Percentiles rank a stretch among this genome's conserved stretches.
Conservation (phyloP, 2,797 vertebrate species). For the Orientallactaga sibirica region DNA sequence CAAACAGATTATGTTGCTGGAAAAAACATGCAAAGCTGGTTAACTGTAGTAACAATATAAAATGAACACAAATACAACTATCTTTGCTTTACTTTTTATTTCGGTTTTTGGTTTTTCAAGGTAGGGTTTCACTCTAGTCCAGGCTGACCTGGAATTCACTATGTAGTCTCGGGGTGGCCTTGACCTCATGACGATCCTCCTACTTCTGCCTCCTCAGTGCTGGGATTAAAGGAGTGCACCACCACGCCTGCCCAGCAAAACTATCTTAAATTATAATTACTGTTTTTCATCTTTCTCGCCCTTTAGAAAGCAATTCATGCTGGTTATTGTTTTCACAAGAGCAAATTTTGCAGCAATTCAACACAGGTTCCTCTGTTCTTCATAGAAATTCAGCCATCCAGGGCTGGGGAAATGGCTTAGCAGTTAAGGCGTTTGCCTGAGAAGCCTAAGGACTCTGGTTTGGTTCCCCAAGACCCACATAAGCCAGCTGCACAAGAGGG, state of each 20-base stretch:
- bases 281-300: background rate
- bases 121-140: too few relatives aligned
- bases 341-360: background rate
- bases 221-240: too few relatives aligned
- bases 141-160: too few relatives aligned
- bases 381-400: background rate
- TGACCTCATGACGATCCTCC: too few relatives aligned
- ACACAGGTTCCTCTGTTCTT: background rate
- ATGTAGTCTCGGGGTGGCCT: too few relatives aligned
- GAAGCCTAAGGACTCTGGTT: too few relatives aligned
- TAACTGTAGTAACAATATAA: constrained; percentile 23
- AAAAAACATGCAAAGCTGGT: constrained; percentile 36
- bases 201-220: too few relatives aligned
- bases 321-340: background rate
- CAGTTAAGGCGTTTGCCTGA: too few relatives aligned
- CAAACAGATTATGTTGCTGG: background rate
- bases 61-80: constrained; percentile 49
- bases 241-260: background rate
- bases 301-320: background rate
- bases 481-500: too few relatives aligned
- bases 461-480: too few relatives aligned
- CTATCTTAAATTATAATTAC: background rate
- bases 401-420: too few relatives aligned
- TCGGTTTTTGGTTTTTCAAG: too few relatives aligned
- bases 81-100: background rate